These are phyloP conservation scores for Brachynemurus nebulosus DNA, from an alignment of 2,888 invertebrate genomes.

Conservation along the genomic window DNA sequence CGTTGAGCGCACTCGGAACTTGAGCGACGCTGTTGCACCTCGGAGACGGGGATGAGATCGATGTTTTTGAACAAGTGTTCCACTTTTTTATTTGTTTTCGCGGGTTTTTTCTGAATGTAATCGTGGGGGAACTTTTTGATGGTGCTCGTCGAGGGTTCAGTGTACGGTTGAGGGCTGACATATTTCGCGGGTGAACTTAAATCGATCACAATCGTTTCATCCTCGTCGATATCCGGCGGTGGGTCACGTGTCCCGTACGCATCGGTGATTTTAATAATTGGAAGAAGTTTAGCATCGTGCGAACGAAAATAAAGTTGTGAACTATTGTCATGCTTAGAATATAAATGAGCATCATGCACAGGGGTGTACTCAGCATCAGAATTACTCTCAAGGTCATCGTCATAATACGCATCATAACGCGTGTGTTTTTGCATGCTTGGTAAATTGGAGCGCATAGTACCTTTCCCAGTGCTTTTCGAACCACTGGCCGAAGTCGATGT, in stretches of 20 bases:
- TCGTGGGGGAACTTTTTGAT: conserved; percentile 5
- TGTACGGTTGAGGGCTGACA: background rate
- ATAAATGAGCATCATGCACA: conserved; percentile 5
- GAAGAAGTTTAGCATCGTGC: conserved; percentile 3
- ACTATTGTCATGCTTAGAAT: conserved; percentile 6
- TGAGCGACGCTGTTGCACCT: conserved; percentile 1
- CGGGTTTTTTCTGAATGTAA: conserved; percentile 4
- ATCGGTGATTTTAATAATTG: conserved; percentile 1
- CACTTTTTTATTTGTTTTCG: background rate
- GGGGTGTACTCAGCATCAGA: conserved; percentile 5
- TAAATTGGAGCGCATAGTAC: conserved; percentile 32
- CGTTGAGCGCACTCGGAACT: background rate
- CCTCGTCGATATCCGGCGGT: background rate
- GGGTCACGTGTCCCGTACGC: background rate
- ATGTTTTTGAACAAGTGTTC: conserved; percentile 7
- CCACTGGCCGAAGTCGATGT: background rate
- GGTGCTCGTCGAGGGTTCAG: background rate
- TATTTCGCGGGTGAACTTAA: background rate
- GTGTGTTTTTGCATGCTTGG: conserved; percentile 22
- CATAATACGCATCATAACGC: conserved; percentile 1
- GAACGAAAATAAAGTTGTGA: background rate
- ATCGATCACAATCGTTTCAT: conserved; percentile 1
- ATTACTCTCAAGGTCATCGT: conserved; percentile 7
- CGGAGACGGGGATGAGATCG: conserved; percentile 6
- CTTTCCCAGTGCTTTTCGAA: conserved; percentile 4